Percentiles rank a stretch among this genome's conserved stretches.
These are phyloP conservation scores for Tanaodytes sp. DNA, from an alignment of 2,888 invertebrate genomes.

Conservation along the genomic window DNA sequence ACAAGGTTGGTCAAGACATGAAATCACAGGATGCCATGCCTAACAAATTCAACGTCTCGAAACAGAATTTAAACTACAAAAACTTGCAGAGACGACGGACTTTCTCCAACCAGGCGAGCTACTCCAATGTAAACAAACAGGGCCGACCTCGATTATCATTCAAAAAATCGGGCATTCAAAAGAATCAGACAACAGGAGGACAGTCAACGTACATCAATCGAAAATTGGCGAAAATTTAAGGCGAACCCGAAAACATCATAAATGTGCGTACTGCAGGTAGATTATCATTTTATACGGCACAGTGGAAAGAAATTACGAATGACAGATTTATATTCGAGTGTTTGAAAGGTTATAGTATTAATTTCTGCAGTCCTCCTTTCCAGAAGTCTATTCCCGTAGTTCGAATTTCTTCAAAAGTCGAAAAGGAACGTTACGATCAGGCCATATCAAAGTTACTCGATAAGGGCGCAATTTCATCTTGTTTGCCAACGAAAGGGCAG, in stretches of 20 bases:
- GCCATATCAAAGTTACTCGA: too few relatives aligned
- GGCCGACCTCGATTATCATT: neutral
- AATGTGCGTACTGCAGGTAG: conserved; percentile 6
- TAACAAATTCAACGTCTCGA: too few relatives aligned
- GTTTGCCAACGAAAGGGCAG: conserved; percentile 14
- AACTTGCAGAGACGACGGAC: neutral
- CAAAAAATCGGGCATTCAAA: too few relatives aligned
- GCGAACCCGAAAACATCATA: too few relatives aligned
- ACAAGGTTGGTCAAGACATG: conserved; percentile 1
- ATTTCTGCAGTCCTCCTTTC: too few relatives aligned
- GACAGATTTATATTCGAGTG: neutral
- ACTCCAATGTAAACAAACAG: neutral
- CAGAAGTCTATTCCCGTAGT: too few relatives aligned
- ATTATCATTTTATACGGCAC: neutral
- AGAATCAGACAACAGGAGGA: too few relatives aligned
- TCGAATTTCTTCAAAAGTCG: too few relatives aligned
- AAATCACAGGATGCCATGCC: too few relatives aligned
- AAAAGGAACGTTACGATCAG: too few relatives aligned
- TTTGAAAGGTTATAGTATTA: neutral
- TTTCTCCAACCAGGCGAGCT: neutral
- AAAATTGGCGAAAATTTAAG: too few relatives aligned
- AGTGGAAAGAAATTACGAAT: neutral
- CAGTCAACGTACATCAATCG: too few relatives aligned
- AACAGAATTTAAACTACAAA: neutral
- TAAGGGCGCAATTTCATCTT: conserved; percentile 18